These are phyloP conservation scores for Stenopsyche tienmushanensis DNA, from an alignment of 1,140 invertebrate genomes.

Conservation along the genomic window DNA sequence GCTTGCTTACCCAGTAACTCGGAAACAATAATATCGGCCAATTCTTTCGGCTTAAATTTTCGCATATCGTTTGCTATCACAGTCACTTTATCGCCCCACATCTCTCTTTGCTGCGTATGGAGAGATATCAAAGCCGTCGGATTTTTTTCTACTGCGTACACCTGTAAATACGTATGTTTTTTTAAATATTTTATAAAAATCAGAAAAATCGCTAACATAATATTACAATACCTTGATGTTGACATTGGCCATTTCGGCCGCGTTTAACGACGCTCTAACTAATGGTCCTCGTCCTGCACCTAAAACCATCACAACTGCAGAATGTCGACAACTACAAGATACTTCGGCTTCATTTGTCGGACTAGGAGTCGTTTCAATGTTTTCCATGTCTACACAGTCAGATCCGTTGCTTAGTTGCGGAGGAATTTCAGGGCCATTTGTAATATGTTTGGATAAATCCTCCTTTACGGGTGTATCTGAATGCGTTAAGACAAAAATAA, in stretches of 20 bases:
- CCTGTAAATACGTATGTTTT: slow-evolving; percentile 44
- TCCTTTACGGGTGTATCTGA: background rate
- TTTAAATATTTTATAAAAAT: background rate
- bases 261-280: slow-evolving; percentile 80
- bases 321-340: slow-evolving; percentile 30
- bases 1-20: slow-evolving; percentile 73
- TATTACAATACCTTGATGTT: slow-evolving; percentile 54
- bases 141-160: slow-evolving; percentile 99
- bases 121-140: slow-evolving; percentile 93
- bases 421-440: no score
- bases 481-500: background rate
- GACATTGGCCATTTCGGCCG: slow-evolving; percentile 66
- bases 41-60: slow-evolving; percentile 74
- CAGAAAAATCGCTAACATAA: background rate
- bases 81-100: slow-evolving; percentile 73
- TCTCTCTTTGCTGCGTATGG: slow-evolving; percentile 73
- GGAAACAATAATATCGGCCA: slow-evolving; percentile 94
- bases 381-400: slow-evolving; percentile 34
- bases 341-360: slow-evolving; percentile 30
- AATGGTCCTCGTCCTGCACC: slow-evolving; percentile 95
- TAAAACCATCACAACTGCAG: slow-evolving; percentile 82
- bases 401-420: no score
- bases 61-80: slow-evolving; percentile 92
- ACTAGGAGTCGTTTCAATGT: no score
- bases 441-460: no score